phyloP scores from a whole-genome alignment of 2,888 invertebrate genomes.

The Acrocyrtus sp. region DNA sequence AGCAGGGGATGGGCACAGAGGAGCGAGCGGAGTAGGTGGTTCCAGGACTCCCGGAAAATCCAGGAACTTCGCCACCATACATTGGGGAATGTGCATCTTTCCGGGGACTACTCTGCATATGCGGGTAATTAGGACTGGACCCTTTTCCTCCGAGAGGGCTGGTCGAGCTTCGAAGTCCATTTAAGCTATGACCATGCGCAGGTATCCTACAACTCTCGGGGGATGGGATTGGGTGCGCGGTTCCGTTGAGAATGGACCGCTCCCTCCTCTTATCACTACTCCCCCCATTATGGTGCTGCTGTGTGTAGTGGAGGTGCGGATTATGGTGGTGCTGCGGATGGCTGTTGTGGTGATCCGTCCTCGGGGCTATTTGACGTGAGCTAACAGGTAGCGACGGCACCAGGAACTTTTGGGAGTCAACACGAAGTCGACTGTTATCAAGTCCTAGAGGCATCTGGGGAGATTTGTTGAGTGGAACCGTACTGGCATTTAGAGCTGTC shows the following conservation, averaged over 20 bases:
- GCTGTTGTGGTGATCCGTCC: conserved; percentile 26
- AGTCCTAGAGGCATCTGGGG: conserved; percentile 53
- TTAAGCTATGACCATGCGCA: conserved; percentile 12
- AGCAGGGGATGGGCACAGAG: conserved; percentile 61
- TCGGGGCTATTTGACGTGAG: conserved; percentile 51
- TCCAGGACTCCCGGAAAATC: conserved; percentile 37
- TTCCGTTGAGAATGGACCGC: conserved; percentile 59
- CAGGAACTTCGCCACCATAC: conserved; percentile 60
- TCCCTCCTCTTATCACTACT: conserved; percentile 44
- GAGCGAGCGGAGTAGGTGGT: conserved; percentile 55
- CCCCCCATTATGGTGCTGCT: background rate
- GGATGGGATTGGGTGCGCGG: conserved; percentile 43
- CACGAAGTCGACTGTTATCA: conserved; percentile 57
- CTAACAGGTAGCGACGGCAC: conserved; percentile 62
- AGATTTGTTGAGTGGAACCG: conserved; percentile 51
- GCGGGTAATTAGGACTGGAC: conserved; percentile 37
- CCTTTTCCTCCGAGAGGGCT: conserved; percentile 32
- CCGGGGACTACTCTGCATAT: conserved; percentile 54
- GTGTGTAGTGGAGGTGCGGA: conserved; percentile 19
- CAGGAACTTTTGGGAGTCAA: conserved; percentile 63
- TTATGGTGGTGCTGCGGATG: conserved; percentile 22
- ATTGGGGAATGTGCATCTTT: conserved; percentile 61
- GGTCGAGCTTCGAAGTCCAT: conserved; percentile 48
- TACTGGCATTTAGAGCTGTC: conserved; percentile 56
- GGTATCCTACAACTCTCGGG: conserved; percentile 11